Conservation (phyloP, 2,888 invertebrate species). For the Carpatolechia fugitivella region DNA sequence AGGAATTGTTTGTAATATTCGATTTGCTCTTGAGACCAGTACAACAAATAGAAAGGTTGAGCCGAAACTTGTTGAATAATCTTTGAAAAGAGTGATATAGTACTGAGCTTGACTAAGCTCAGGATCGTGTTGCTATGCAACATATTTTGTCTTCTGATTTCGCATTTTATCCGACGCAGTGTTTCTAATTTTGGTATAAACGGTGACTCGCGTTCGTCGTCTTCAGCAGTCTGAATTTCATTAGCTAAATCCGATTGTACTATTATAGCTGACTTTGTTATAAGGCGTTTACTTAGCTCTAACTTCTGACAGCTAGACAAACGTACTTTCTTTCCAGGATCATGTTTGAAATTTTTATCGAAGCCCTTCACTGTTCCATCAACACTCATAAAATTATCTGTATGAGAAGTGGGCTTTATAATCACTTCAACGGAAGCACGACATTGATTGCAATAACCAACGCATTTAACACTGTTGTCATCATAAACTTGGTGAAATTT, state of each 20-base stretch:
- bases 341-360: no score
- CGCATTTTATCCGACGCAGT: not conserved
- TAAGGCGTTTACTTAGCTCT: no score
- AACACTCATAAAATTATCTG: not conserved
- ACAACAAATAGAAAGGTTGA: not conserved
- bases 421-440: not conserved
- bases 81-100: not conserved
- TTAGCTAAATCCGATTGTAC: not conserved
- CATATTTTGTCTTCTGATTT: not conserved
- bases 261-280: no score
- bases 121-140: not conserved
- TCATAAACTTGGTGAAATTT: not conserved
- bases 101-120: not conserved
- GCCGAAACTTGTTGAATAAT: not conserved
- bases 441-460: slow-evolving; percentile 11
- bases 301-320: no score
- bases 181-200: not conserved
- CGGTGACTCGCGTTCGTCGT: not conserved
- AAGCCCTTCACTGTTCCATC: not conserved
- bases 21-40: slow-evolving; percentile 8
- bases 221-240: not conserved
- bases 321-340: no score
- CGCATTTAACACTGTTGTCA: not conserved
- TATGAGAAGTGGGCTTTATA: not conserved
- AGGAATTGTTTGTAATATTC: not conserved